These are phyloP conservation scores for Luscinia megarhynchos DNA, from an alignment of 2,797 vertebrate species.

Conservation along the genomic window DNA sequence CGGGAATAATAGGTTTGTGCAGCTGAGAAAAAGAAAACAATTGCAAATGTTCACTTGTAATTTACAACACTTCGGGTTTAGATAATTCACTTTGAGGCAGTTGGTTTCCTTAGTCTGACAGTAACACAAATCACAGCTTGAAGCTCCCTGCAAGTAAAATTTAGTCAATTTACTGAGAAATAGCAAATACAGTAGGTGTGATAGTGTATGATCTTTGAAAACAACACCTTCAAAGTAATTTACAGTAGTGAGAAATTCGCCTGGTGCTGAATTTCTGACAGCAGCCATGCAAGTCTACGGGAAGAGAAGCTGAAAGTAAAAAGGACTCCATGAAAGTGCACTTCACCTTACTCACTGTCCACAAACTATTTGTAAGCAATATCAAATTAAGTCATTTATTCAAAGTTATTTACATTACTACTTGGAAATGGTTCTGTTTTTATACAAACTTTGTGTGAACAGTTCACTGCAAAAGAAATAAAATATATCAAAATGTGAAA, in stretches of 20 bases:
- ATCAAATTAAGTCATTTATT: not conserved
- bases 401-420: not conserved
- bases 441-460: not conserved
- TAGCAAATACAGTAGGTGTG: not conserved
- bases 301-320: not conserved
- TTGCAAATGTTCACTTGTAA: constrained; percentile 37
- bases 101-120: constrained; percentile 12
- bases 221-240: not conserved
- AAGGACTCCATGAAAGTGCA: not conserved
- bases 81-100: constrained; percentile 40
- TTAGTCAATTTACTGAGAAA: constrained; percentile 5
- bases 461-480: not conserved
- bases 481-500: not conserved
- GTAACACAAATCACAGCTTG: constrained; percentile 35
- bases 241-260: not conserved
- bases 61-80: constrained; percentile 25
- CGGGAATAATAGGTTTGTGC: constrained; percentile 28
- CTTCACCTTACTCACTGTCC: not conserved
- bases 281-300: not conserved
- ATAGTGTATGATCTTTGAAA: not conserved
- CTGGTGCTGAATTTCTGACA: not conserved
- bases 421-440: not conserved
- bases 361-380: not conserved
- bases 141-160: not conserved
- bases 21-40: constrained; percentile 59